Base-by-base conservation (phyloP, 2,888 invertebrate species). In the Temnothorax ravouxi region DNA sequence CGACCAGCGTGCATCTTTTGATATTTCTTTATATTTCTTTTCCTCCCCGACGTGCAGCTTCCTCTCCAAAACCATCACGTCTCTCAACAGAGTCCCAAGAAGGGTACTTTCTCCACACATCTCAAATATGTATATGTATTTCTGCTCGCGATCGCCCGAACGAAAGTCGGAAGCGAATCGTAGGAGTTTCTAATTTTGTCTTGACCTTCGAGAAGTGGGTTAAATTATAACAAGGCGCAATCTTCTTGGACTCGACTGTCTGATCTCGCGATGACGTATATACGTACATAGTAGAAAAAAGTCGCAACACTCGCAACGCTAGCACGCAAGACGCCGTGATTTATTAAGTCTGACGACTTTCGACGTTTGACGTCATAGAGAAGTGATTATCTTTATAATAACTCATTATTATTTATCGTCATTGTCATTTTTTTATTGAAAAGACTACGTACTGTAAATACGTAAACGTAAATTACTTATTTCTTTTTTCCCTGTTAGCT, bases 121-220 rank as follows among this genome's bases (percentile, higher is more conserved):
- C 82, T 84, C 71, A 85, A 85, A 91, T 89, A 62, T 62, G 38
- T 38, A 62, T 34, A 34, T 25, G 2, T 2, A 15, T 18, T 87
- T 86, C 83, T 87, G 77, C 69, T 67, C 83, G 71, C 38, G 85
- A 79, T 74, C 74, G 77, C 62, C 79, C 86, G 34, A 88, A 89
- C 88, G 91, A 92, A 92, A 92, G 91, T 92, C 91, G 91, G 91
- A 90, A 91, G 87, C 89, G 85, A 88, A 86, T 91, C 90, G 88
- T 89, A 87, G 85, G 86, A 91, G 91, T 91, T 92, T 92, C 91
- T 92, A 92, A 91, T 92, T 90, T 91, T 87, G 88, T 87, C 86
- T 88, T 89, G 88, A 90, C 90, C 90, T 92, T 91, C 90, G 87
- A 50, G 85, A 88, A 88, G 88, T 91, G 88, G 90, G 90, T 90